A percentile compares a stretch with the other conserved stretches of the same genome.
phyloP scores from a whole-genome alignment of 2,888 invertebrate genomes.

The Cepaea hortensis region DNA sequence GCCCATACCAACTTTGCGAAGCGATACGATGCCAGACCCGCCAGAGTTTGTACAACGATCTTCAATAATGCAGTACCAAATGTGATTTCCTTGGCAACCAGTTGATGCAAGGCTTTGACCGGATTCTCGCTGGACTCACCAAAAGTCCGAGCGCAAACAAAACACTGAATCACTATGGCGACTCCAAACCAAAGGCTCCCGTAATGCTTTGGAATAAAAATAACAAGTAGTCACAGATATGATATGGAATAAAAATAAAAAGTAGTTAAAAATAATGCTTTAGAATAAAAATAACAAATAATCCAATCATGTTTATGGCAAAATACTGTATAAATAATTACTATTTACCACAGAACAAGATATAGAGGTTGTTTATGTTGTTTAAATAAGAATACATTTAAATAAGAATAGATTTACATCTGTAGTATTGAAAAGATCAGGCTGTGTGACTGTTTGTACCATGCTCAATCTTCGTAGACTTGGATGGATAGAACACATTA shows the following conservation, averaged over 20 bases:
- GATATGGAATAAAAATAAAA: not conserved
- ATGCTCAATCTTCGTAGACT: too few relatives aligned
- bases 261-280: not conserved
- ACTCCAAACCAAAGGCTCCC: slow-evolving; percentile 65
- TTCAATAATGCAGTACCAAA: slow-evolving; percentile 55
- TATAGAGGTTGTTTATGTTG: too few relatives aligned
- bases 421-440: too few relatives aligned
- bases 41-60: slow-evolving; percentile 62
- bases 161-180: slow-evolving; percentile 64
- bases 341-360: too few relatives aligned
- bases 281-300: not conserved
- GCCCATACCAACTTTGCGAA: slow-evolving; percentile 68
- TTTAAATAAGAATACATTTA: too few relatives aligned
- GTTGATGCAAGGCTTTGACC: slow-evolving; percentile 62
- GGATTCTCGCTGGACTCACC: slow-evolving; percentile 70
- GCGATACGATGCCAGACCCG: slow-evolving; percentile 67
- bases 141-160: slow-evolving; percentile 66
- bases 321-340: too few relatives aligned
- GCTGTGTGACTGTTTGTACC: too few relatives aligned
- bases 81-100: slow-evolving; percentile 57
- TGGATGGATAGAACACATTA: too few relatives aligned
- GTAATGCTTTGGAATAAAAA: slow-evolving; percentile 55
- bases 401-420: too few relatives aligned
- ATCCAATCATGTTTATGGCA: too few relatives aligned
- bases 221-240: not conserved